These are phyloP conservation scores for Neoniphon sammara DNA, from an alignment of 2,797 vertebrate genomes.

Conservation along the genomic window DNA sequence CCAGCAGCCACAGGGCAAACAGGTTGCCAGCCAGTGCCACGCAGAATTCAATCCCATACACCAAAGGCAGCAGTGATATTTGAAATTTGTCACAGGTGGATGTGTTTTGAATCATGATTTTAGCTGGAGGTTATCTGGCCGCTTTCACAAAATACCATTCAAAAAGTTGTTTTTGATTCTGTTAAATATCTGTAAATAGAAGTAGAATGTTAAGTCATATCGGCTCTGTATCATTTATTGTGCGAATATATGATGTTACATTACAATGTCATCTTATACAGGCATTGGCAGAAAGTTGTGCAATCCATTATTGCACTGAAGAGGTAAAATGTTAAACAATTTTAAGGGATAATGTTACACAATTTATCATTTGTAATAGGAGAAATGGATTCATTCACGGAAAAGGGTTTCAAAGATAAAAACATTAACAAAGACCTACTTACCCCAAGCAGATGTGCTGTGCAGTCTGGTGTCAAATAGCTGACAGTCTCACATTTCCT, in stretches of 20 bases:
- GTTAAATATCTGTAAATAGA: constrained; percentile 31
- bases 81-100: constrained; percentile 63
- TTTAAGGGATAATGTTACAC: too few species aligned
- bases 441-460: constrained; percentile 18
- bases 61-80: constrained; percentile 68
- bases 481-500: not conserved
- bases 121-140: not conserved
- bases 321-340: too few species aligned
- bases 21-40: constrained; percentile 82
- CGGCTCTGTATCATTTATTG: too few species aligned
- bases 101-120: constrained; percentile 3
- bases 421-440: constrained; percentile 7
- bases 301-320: too few species aligned
- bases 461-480: not conserved
- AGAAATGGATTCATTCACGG: too few species aligned
- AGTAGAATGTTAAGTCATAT: not conserved
- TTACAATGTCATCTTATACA: not conserved
- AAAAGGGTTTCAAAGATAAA: not conserved
- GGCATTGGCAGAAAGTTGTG: too few species aligned
- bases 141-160: not conserved
- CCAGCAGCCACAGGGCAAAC: constrained; percentile 81
- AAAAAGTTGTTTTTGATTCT: not conserved
- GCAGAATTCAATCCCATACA: constrained; percentile 79
- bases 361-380: too few species aligned
- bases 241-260: too few species aligned